Percentiles rank a stretch among this genome's conserved stretches.
phyloP scores from a whole-genome alignment of 2,113 vertebrate genomes.

The Blennius ocellaris region DNA sequence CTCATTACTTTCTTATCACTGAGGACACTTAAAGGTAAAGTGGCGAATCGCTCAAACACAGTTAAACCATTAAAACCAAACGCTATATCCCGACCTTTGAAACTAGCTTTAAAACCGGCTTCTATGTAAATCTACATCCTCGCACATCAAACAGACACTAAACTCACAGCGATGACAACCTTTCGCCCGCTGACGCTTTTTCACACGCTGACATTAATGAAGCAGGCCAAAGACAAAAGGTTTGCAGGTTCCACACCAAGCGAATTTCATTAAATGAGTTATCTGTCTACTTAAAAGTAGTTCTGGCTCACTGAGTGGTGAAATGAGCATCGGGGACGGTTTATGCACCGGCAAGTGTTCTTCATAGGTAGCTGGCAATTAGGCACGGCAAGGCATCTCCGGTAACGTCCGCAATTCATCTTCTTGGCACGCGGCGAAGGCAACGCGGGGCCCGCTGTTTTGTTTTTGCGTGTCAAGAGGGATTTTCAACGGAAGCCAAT shows the following conservation, averaged over 20 bases:
- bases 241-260: slow-evolving; percentile 40
- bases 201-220: slow-evolving; percentile 29
- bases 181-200: slow-evolving; percentile 1
- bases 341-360: slow-evolving; percentile 56
- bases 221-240: slow-evolving; percentile 29
- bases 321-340: slow-evolving; percentile 62
- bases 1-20: too few relatives aligned
- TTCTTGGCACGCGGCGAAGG: slow-evolving; percentile 43
- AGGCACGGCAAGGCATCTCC: slow-evolving; percentile 50
- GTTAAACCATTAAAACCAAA: too few relatives aligned
- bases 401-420: slow-evolving; percentile 63
- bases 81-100: too few relatives aligned
- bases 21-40: not conserved
- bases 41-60: too few relatives aligned
- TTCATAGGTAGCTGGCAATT: slow-evolving; percentile 66
- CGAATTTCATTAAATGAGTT: slow-evolving; percentile 63
- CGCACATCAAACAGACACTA: not conserved
- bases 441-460: slow-evolving; percentile 44
- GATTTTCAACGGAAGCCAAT: slow-evolving; percentile 49
- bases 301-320: slow-evolving; percentile 69
- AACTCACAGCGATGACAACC: not conserved
- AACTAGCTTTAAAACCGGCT: not conserved
- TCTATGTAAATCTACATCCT: not conserved
- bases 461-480: slow-evolving; percentile 45
- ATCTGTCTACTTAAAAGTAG: slow-evolving; percentile 61